phyloP scores from a whole-genome alignment of 2,113 vertebrate genomes.

The Thinocorus orbignyianus region DNA sequence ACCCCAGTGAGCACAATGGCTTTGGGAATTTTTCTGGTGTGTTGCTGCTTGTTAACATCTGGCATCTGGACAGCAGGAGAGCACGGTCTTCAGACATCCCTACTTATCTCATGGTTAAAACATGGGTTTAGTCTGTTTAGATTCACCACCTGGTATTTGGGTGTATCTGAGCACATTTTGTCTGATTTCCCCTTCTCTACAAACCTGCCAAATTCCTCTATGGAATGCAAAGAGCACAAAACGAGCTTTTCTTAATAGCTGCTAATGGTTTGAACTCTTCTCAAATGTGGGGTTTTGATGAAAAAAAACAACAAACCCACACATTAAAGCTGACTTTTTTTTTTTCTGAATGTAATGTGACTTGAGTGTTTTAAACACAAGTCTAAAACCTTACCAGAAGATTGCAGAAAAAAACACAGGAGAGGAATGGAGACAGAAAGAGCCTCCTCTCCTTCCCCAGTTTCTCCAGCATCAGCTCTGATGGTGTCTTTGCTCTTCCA shows the following conservation, averaged over 20 bases:
- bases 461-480: neutral
- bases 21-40: accelerated
- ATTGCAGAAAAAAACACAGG: neutral
- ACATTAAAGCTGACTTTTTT: neutral
- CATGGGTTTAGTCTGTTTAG: neutral
- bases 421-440: neutral
- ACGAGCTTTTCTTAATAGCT: neutral
- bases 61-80: neutral
- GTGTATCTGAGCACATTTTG: neutral
- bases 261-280: neutral
- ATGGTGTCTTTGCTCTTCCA: neutral
- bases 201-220: neutral
- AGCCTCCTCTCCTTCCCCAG: neutral
- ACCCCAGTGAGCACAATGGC: accelerated
- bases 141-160: neutral
- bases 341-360: neutral
- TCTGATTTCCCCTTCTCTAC: neutral
- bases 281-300: accelerated
- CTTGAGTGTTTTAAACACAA: neutral
- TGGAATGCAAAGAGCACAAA: neutral
- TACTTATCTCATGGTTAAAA: neutral
- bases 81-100: neutral
- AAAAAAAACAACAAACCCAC: neutral
- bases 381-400: neutral
- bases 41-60: neutral